Base-by-base conservation (phyloP, 1,140 invertebrate genomes). In the Heliconius hermathena region DNA sequence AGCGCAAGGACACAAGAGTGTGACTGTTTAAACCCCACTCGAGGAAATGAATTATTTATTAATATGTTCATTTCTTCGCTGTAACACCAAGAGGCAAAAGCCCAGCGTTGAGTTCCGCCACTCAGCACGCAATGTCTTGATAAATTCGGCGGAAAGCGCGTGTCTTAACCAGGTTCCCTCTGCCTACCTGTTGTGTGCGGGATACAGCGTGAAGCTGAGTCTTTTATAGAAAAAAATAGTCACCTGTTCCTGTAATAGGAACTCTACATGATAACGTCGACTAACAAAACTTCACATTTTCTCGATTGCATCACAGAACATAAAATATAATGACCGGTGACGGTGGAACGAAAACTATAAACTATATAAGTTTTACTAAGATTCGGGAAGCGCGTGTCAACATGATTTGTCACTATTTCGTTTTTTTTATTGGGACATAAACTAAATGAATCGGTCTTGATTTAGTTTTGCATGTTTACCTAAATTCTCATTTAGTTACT, bases 251-350 rank as follows among this genome's bases (percentile, higher is more conserved):
- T 60, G 9, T 60, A 60, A 60, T 60, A 60, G 57, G n/a, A 60
- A 60, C n/a, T 8, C 54, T 8, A 60, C 9, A 8, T 26, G 8
- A 60, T n/a, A 26, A 1, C 74, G 38, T 66, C 18, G 22, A 1
- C 74, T 83, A 76, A 76, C 74, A 36, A 76, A 74, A 20, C 5
- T 13, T 16, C 54, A 46, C 74, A 70, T 82, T 84, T 87, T 85
- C 85, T 83, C 83, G 70, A 76, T 88, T 88, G 84, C 86, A 83
- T 86, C 84, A 88, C 71, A 75, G 79, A 78, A 82, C 83, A 83
- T 90, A 88, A 89, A 89, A 89, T 88, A 84, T 90, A 86, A 90
- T 88, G 86, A 84, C 70, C 77, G 81, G 76, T 77, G 71, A 71
- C 77, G 81, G 76, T 78, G 76, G 76, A 52, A 73, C 70, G 76